A percentile compares a stretch with the other conserved stretches of the same genome.
phyloP scores from a whole-genome alignment of 1,140 invertebrate species.

The Gonioctena quinquepunctata region DNA sequence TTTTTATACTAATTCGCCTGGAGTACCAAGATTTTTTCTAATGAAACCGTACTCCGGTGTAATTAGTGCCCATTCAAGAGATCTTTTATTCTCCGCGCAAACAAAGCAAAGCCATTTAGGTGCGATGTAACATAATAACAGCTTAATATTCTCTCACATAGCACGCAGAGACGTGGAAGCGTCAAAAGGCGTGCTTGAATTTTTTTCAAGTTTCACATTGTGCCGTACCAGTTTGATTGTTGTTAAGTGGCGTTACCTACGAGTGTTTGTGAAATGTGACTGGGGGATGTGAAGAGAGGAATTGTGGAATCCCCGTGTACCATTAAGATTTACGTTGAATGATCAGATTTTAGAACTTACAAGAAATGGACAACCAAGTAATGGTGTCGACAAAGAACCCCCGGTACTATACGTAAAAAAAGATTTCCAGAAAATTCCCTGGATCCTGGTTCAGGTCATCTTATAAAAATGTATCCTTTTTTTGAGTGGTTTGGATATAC shows the following conservation, averaged over 20 bases:
- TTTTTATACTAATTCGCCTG: no score
- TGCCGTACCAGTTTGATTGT: neutral
- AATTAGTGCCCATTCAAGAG: neutral
- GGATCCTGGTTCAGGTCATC: no score
- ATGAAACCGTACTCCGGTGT: neutral
- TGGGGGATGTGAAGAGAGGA: neutral
- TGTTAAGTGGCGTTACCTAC: neutral
- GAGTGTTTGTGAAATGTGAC: neutral
- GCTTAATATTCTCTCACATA: constrained; percentile 3
- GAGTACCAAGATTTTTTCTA: neutral
- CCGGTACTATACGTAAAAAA: no score
- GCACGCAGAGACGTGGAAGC: neutral
- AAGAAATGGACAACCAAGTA: no score
- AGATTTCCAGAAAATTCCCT: no score
- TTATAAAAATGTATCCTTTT: no score
- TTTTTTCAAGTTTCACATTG: neutral
- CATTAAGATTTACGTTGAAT: no score
- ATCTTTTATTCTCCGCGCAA: neutral
- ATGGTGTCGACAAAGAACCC: no score
- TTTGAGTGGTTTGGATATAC: no score
- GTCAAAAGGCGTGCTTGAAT: neutral
- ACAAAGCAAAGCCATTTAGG: neutral
- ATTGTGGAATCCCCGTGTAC: no score
- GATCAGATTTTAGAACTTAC: no score
- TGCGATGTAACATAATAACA: constrained; percentile 7